These are phyloP conservation scores for Xiphorhynchus elegans DNA, from an alignment of 2,113 vertebrate species.

Conservation along the genomic window DNA sequence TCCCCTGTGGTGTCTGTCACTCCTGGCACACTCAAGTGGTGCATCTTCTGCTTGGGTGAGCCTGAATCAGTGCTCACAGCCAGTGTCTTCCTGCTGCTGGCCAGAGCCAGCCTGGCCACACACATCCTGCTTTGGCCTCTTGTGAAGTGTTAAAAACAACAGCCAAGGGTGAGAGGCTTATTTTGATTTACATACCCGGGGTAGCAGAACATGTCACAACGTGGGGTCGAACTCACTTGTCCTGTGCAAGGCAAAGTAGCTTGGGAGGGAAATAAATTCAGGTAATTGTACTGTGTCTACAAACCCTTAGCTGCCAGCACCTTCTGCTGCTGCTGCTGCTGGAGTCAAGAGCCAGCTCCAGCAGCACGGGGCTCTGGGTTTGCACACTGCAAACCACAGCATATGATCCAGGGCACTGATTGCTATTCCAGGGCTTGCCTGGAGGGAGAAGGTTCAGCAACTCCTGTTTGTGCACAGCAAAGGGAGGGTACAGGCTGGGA, in stretches of 20 bases:
- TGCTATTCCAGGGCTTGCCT: background rate
- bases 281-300: background rate
- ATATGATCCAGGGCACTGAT: accelerated
- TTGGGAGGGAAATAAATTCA: background rate
- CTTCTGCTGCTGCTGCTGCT: background rate
- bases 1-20: background rate
- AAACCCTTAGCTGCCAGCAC: background rate
- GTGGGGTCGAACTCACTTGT: background rate
- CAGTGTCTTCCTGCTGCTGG: background rate
- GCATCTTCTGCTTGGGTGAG: background rate
- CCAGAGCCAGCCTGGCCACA: background rate
- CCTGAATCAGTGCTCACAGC: background rate
- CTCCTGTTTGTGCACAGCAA: background rate
- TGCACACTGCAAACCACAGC: background rate
- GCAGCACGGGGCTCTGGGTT: background rate
- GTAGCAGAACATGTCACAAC: background rate
- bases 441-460: background rate
- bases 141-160: background rate
- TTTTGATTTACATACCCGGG: background rate
- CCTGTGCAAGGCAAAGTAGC: background rate
- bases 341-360: background rate
- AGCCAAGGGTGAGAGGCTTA: background rate
- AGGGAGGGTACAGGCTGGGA: background rate
- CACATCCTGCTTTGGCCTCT: background rate
- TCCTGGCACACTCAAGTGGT: background rate